These are phyloP conservation scores for Anoplophora glabripennis DNA, from an alignment of 1,140 invertebrate species.

Conservation along the genomic window DNA sequence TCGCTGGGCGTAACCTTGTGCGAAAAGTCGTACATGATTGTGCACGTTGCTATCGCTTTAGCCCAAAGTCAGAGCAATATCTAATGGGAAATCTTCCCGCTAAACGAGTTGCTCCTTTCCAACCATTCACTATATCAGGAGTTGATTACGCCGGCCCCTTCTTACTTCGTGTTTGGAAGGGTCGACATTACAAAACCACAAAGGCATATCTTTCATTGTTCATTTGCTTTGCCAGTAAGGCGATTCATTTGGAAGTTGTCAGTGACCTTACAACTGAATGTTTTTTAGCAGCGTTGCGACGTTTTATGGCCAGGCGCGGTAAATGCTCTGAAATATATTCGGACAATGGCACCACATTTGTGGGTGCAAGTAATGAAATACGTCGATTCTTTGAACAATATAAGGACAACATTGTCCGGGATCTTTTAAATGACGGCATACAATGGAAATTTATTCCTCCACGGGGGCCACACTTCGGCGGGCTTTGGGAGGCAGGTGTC, in stretches of 20 bases:
- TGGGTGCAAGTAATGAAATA: slow-evolving; percentile 12
- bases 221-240: slow-evolving; percentile 39
- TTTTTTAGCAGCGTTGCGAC: slow-evolving; percentile 34
- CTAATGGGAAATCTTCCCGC: slow-evolving; percentile 7
- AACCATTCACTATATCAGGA: slow-evolving; percentile 14
- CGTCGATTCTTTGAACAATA: not conserved
- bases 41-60: not conserved
- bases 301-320: slow-evolving; percentile 38
- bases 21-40: slow-evolving; percentile 5
- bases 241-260: slow-evolving; percentile 45
- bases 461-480: not conserved
- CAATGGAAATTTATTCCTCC: not conserved
- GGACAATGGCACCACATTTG: slow-evolving; percentile 19
- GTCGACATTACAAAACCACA: slow-evolving; percentile 13
- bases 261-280: slow-evolving; percentile 28
- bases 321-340: slow-evolving; percentile 28
- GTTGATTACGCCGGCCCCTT: slow-evolving; percentile 37
- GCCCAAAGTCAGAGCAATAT: not conserved
- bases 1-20: slow-evolving; percentile 1
- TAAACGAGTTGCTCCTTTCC: not conserved
- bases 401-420: not conserved
- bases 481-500: not conserved
- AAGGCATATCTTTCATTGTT: slow-evolving; percentile 44
- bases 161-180: slow-evolving; percentile 23
- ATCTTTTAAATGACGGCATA: not conserved